phyloP scores from a whole-genome alignment of 2,113 vertebrate genomes.

The Oreochromis niloticus region DNA sequence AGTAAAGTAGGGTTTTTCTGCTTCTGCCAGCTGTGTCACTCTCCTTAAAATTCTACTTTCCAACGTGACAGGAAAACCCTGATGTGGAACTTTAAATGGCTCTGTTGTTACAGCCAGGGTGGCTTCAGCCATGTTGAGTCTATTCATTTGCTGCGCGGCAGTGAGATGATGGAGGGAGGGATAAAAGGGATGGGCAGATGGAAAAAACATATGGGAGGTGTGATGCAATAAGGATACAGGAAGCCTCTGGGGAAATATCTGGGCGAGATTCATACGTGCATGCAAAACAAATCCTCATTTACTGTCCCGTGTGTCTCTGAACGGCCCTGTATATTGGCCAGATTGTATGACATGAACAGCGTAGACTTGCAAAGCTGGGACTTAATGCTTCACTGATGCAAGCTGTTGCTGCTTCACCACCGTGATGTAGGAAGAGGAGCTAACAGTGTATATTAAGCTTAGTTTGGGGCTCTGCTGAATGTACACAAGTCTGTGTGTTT shows the following conservation, averaged over 20 bases:
- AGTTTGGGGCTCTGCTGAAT: neutral
- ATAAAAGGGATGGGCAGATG: conserved; percentile 33
- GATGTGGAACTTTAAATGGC: conserved; percentile 4
- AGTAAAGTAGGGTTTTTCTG: neutral
- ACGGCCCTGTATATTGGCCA: neutral
- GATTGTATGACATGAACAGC: neutral
- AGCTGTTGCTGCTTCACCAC: neutral
- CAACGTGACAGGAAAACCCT: neutral
- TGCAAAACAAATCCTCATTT: conserved; percentile 22
- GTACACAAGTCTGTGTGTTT: neutral
- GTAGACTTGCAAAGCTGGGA: neutral
- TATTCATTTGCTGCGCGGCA: neutral
- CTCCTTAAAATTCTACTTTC: neutral
- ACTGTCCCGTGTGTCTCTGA: neutral
- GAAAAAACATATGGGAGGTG: conserved; percentile 44
- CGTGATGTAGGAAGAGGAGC: neutral
- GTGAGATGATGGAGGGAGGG: neutral
- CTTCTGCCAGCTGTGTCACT: neutral
- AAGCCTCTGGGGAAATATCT: conserved; percentile 35
- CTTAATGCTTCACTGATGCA: neutral
- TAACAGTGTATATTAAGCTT: neutral
- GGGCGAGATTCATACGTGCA: conserved; percentile 13
- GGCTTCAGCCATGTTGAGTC: neutral
- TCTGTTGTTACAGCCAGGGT: neutral
- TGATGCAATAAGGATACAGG: conserved; percentile 40